A percentile compares a stretch with the other conserved stretches of the same genome.
Conservation (phyloP, 2,888 invertebrate species). For the Epicampocera succincta region DNA sequence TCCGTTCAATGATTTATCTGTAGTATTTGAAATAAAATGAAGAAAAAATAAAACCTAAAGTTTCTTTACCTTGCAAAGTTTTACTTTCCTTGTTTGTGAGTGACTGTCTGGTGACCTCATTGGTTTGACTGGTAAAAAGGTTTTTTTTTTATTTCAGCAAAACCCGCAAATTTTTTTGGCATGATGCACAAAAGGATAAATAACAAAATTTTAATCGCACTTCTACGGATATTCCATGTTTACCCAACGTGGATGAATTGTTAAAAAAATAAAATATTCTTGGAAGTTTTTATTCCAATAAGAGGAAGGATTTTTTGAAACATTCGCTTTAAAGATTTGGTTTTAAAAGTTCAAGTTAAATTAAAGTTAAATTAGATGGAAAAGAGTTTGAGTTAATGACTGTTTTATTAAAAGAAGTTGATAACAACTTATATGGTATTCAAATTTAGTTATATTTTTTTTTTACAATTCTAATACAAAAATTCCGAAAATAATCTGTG, state of each 20-base stretch:
- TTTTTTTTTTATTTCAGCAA: constrained; percentile 4
- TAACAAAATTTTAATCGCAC: background rate
- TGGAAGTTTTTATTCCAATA: background rate
- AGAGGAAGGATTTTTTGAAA: too few relatives aligned
- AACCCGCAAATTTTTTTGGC: constrained; percentile 46
- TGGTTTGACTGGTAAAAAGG: constrained; percentile 53
- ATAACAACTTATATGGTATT: too few relatives aligned
- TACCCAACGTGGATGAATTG: constrained; percentile 19
- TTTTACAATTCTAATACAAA: too few relatives aligned
- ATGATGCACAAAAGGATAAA: constrained; percentile 47
- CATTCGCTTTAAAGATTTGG: too few relatives aligned
- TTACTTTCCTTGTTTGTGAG: constrained; percentile 30
- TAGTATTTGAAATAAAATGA: constrained; percentile 36
- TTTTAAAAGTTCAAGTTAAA: too few relatives aligned
- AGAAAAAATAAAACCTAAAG: constrained; percentile 6
- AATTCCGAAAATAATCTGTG: too few relatives aligned
- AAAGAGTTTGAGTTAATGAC: too few relatives aligned
- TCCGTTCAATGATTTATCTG: constrained; percentile 46
- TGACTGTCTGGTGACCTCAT: constrained; percentile 68
- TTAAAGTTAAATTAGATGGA: too few relatives aligned
- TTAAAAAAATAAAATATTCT: constrained; percentile 20
- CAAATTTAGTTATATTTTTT: too few relatives aligned
- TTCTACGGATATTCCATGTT: constrained; percentile 15
- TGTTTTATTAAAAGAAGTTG: too few relatives aligned
- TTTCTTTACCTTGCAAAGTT: constrained; percentile 20